Conservation (phyloP, 2,888 invertebrate genomes). For the Dioctria rufipes region DNA sequence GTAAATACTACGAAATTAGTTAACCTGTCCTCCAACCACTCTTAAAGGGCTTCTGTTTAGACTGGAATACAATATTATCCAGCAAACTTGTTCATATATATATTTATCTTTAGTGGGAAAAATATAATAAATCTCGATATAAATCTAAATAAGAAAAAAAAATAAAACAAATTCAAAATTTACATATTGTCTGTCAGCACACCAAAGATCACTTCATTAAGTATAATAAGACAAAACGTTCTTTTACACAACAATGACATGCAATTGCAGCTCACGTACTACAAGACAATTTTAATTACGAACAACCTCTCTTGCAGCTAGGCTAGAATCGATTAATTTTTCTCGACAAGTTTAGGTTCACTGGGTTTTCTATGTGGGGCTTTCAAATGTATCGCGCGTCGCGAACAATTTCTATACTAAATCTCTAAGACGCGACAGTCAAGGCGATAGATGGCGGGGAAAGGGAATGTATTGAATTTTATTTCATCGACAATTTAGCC, state of each 20-base stretch:
- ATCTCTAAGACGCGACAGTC: not conserved
- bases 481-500: conserved; percentile 52
- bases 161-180: too few species aligned
- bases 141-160: too few species aligned
- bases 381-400: not conserved
- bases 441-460: too few species aligned
- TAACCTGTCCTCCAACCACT: too few species aligned
- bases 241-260: conserved; percentile 9
- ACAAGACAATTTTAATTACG: conserved; percentile 22
- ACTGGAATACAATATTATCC: too few species aligned
- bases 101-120: too few species aligned
- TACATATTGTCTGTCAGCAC: too few species aligned
- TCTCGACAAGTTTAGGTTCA: not conserved
- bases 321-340: conserved; percentile 6
- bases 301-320: not conserved
- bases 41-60: too few species aligned
- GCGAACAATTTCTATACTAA: not conserved
- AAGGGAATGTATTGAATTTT: not conserved
- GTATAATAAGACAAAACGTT: not conserved
- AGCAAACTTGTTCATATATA: too few species aligned
- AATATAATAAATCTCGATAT: too few species aligned
- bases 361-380: not conserved
- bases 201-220: conserved; percentile 10
- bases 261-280: conserved; percentile 8
- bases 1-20: too few species aligned